A percentile compares a stretch with the other conserved stretches of the same genome.
Conservation (phyloP, 2,113 vertebrate species). For the Python bivittatus region DNA sequence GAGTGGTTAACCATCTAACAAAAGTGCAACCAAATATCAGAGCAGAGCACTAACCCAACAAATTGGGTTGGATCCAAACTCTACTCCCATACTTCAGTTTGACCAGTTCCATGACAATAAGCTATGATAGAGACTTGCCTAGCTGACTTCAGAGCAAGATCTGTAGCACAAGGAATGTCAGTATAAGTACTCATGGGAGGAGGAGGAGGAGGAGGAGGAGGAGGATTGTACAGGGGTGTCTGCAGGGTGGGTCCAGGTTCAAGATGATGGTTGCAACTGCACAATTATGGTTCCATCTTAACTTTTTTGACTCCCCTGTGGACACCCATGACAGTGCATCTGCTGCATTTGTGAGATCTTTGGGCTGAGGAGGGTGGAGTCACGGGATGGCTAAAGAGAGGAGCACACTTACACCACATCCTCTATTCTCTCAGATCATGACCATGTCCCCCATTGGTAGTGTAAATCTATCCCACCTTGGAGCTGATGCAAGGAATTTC, state of each 20-base stretch:
- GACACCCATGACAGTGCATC: no score
- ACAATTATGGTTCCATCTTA: background rate
- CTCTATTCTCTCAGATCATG: background rate
- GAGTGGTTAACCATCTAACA: constrained; percentile 47
- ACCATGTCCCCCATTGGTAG: background rate
- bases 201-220: background rate
- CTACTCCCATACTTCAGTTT: background rate
- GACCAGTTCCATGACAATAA: background rate
- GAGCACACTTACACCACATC: background rate
- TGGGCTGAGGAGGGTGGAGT: background rate
- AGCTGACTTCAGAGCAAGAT: background rate
- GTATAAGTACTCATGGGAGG: background rate
- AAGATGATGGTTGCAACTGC: background rate
- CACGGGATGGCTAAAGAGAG: background rate
- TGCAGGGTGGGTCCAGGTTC: background rate
- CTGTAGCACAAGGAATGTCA: background rate
- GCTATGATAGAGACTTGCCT: background rate
- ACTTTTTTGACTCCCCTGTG: no score
- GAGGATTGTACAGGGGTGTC: background rate
- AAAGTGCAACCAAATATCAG: constrained; percentile 37
- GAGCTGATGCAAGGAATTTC: no score
- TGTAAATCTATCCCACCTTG: background rate
- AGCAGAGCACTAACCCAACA: constrained; percentile 23
- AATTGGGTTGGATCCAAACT: background rate
- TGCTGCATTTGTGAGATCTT: background rate